phyloP scores from a whole-genome alignment of 2,888 invertebrate genomes.

The Harpalus rubripes region DNA sequence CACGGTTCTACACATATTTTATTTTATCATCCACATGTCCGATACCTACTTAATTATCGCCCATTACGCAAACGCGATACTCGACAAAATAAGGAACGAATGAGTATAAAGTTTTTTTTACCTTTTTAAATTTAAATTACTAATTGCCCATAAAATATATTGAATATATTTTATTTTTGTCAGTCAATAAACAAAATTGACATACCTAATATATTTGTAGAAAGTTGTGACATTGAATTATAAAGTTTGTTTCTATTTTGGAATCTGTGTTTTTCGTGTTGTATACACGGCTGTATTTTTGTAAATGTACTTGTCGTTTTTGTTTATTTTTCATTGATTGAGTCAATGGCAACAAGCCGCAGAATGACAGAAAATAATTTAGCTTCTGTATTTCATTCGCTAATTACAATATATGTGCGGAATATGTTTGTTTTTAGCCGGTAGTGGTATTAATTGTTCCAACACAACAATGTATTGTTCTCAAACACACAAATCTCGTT shows the following conservation, averaged over 20 bases:
- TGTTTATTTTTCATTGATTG: not conserved
- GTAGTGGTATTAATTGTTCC: constrained; percentile 35
- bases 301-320: not conserved
- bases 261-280: not conserved
- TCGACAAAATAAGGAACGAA: too few relatives aligned
- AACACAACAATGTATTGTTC: constrained; percentile 50
- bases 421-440: constrained; percentile 53
- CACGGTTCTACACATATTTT: too few relatives aligned
- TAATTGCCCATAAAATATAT: too few relatives aligned
- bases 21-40: too few relatives aligned
- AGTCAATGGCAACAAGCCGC: constrained; percentile 8
- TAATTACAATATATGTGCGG: constrained; percentile 47
- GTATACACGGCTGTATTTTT: not conserved
- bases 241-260: not conserved
- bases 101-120: too few relatives aligned
- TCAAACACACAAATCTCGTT: constrained; percentile 19
- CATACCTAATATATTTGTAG: too few relatives aligned
- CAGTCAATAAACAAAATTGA: too few relatives aligned
- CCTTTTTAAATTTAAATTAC: too few relatives aligned
- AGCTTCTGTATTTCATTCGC: constrained; percentile 33
- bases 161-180: too few relatives aligned
- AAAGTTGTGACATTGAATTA: not conserved
- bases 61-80: too few relatives aligned
- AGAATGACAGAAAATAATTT: constrained; percentile 37
- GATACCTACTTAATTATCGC: too few relatives aligned